These are phyloP conservation scores for Leuciscus waleckii DNA, from an alignment of 2,797 vertebrate genomes.

Conservation along the genomic window DNA sequence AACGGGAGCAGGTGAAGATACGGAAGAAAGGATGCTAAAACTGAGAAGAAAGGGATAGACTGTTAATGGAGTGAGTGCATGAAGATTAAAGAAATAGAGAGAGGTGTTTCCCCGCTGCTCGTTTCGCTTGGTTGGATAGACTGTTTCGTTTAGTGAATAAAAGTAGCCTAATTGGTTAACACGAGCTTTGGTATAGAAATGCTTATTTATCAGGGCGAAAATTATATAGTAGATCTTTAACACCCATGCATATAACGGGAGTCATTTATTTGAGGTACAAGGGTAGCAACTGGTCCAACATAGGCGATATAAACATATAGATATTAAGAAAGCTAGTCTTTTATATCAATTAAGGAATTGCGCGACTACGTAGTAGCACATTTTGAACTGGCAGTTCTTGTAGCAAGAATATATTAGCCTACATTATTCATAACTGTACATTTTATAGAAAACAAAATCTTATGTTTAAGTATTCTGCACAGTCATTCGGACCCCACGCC, in stretches of 20 bases:
- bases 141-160: slow-evolving; percentile 39
- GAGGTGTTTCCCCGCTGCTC: slow-evolving; percentile 40
- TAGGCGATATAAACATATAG: not conserved
- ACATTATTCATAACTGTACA: slow-evolving; percentile 23
- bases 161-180: slow-evolving; percentile 28
- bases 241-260: not conserved
- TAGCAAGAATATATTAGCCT: slow-evolving; percentile 13
- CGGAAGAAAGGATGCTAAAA: slow-evolving; percentile 52
- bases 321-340: not conserved
- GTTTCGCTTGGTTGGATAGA: slow-evolving; percentile 33
- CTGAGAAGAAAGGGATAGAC: slow-evolving; percentile 46
- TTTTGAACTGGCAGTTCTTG: not conserved
- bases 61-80: slow-evolving; percentile 46
- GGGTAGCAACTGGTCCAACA: slow-evolving; percentile 3
- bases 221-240: not conserved
- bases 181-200: slow-evolving; percentile 23
- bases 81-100: slow-evolving; percentile 35
- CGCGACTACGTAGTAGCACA: not conserved
- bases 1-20: slow-evolving; percentile 48
- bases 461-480: slow-evolving; percentile 22
- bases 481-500: slow-evolving; percentile 34
- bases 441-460: slow-evolving; percentile 13
- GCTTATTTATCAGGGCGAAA: not conserved
- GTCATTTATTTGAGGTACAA: slow-evolving; percentile 12
- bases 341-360: slow-evolving; percentile 2